Percentiles rank a stretch among this genome's conserved stretches.
Conservation (phyloP, 2,888 invertebrate species). For the Drosophila neotestacea region DNA sequence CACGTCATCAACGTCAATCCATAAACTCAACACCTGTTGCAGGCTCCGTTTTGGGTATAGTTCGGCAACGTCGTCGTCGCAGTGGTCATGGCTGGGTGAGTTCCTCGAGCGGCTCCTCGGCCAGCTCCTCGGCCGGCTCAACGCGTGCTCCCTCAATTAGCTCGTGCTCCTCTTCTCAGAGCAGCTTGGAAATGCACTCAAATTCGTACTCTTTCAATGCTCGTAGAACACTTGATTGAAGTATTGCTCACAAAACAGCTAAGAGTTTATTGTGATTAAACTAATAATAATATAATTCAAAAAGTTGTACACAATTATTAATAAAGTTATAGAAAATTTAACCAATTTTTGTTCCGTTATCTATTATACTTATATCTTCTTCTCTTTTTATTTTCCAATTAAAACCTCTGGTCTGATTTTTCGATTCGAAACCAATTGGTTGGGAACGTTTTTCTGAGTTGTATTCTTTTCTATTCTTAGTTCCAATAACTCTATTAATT, state of each 20-base stretch:
- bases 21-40: conserved; percentile 71
- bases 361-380: neutral
- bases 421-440: neutral
- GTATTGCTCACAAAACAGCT: conserved; percentile 29
- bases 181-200: conserved; percentile 69
- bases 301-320: conserved; percentile 20
- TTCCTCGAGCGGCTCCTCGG: conserved; percentile 69
- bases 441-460: neutral
- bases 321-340: conserved; percentile 33
- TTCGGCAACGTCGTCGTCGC: conserved; percentile 65
- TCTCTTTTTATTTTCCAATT: neutral
- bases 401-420: neutral
- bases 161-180: conserved; percentile 66
- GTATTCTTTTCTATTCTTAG: neutral
- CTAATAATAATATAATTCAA: conserved; percentile 26
- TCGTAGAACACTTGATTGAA: conserved; percentile 53
- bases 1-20: conserved; percentile 38
- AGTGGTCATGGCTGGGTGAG: conserved; percentile 70
- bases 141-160: conserved; percentile 71
- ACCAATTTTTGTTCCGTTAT: neutral
- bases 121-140: conserved; percentile 67
- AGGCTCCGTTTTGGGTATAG: conserved; percentile 78
- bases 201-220: conserved; percentile 51
- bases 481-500: conserved; percentile 7
- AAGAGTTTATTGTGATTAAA: conserved; percentile 53